Evolutionary conservation across 2,888 invertebrate genomes (phyloP).

Genomic region (Mesorhabditis belari): DNA sequence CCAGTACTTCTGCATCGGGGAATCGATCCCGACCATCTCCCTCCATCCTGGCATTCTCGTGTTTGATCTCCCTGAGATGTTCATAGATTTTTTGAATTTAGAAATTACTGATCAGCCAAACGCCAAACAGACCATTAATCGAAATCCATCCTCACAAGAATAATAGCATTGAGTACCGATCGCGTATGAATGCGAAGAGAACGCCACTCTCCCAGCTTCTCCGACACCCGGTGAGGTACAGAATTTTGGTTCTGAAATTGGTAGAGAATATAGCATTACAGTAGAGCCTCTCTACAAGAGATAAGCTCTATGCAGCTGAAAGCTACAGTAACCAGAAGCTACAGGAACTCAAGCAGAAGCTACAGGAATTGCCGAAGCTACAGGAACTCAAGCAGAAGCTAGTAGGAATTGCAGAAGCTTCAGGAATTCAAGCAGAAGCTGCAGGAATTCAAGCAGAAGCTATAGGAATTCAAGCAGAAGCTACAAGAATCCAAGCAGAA

Average conservation of each 20-base stretch:
- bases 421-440: not conserved
- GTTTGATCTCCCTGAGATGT: not conserved
- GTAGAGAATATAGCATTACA: too few relatives aligned
- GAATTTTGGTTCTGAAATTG: conserved; percentile 39
- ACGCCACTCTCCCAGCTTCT: conserved; percentile 35
- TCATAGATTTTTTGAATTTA: too few relatives aligned
- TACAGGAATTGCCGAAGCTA: not conserved
- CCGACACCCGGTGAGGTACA: conserved; percentile 44
- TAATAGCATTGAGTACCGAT: conserved; percentile 43
- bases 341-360: not conserved
- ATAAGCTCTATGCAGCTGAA: not conserved
- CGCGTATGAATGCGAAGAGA: conserved; percentile 41
- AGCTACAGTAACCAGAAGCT: not conserved
- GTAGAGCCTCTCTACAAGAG: too few relatives aligned
- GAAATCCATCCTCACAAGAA: conserved; percentile 40
- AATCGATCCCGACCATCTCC: conserved; percentile 38
- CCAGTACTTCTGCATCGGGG: conserved; percentile 31
- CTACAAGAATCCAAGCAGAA: too few relatives aligned
- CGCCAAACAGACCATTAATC: too few relatives aligned
- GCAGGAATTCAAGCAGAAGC: too few relatives aligned
- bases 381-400: too few relatives aligned
- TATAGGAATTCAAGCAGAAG: too few relatives aligned
- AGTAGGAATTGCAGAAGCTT: too few relatives aligned
- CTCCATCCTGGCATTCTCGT: conserved; percentile 27
- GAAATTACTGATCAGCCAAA: too few relatives aligned